These are phyloP conservation scores for Cosmorhoe ocellata DNA, from an alignment of 2,888 invertebrate genomes.

Conservation along the genomic window DNA sequence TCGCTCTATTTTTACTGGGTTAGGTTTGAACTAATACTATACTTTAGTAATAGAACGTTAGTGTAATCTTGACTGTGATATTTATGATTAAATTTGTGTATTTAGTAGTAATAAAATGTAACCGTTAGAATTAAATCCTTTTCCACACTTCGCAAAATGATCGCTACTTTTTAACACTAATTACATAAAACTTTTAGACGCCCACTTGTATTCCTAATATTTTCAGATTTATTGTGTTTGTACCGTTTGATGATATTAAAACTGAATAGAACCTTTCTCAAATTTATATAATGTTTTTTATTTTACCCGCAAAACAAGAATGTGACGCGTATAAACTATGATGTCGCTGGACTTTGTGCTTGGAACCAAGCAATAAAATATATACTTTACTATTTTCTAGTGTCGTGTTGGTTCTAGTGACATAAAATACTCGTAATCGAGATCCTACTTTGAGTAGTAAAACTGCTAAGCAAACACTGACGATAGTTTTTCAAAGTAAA, in stretches of 20 bases:
- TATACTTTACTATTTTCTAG: slow-evolving; percentile 35
- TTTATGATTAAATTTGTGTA: slow-evolving; percentile 79
- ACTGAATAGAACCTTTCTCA: slow-evolving; percentile 64
- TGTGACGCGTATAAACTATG: neutral
- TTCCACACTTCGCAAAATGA: slow-evolving; percentile 37
- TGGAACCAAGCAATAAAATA: slow-evolving; percentile 29
- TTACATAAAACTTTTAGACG: slow-evolving; percentile 40
- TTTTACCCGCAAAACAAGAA: slow-evolving; percentile 33
- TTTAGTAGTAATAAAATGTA: slow-evolving; percentile 70
- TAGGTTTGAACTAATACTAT: slow-evolving; percentile 31
- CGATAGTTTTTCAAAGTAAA: too few relatives aligned
- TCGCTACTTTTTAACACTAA: slow-evolving; percentile 41
- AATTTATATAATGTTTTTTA: slow-evolving; percentile 47
- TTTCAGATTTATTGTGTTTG: slow-evolving; percentile 67
- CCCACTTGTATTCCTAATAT: slow-evolving; percentile 53
- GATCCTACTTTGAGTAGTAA: too few relatives aligned
- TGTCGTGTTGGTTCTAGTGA: slow-evolving; percentile 44
- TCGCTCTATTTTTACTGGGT: slow-evolving; percentile 26
- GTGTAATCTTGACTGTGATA: slow-evolving; percentile 81
- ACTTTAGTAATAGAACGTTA: slow-evolving; percentile 69
- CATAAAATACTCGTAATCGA: slow-evolving; percentile 47
- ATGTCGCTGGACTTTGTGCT: slow-evolving; percentile 8
- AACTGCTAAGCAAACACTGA: slow-evolving; percentile 52
- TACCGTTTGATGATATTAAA: slow-evolving; percentile 49
- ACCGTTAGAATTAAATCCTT: slow-evolving; percentile 47